Conservation (phyloP, 2,888 invertebrate species). For the Chironomus tentans region DNA sequence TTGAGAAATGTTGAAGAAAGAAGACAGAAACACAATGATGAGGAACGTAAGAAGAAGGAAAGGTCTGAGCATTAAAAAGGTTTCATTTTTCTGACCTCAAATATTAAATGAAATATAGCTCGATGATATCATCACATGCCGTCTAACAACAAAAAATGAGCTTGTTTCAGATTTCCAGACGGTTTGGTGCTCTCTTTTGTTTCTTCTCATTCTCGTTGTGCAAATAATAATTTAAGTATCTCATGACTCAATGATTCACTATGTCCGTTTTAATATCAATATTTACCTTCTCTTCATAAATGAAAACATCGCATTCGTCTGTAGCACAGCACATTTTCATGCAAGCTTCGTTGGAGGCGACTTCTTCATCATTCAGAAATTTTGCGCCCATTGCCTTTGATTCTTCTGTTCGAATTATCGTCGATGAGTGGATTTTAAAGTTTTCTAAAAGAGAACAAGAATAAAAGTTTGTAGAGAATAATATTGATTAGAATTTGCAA, state of each 20-base stretch:
- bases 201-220: not conserved
- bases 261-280: not conserved
- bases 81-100: not conserved
- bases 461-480: too few relatives aligned
- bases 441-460: slow-evolving; percentile 33
- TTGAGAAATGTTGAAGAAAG: not conserved
- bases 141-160: not conserved
- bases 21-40: not conserved
- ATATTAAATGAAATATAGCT: not conserved
- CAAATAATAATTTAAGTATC: not conserved
- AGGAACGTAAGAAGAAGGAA: not conserved
- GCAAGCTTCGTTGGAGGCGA: slow-evolving; percentile 73
- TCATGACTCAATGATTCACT: not conserved
- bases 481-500: too few relatives aligned
- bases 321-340: slow-evolving; percentile 80
- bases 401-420: slow-evolving; percentile 84
- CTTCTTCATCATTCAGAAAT: slow-evolving; percentile 75
- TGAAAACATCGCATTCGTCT: slow-evolving; percentile 78
- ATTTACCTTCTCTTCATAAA: slow-evolving; percentile 80
- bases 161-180: not conserved
- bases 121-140: not conserved
- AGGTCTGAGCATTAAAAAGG: not conserved
- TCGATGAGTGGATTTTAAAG: slow-evolving; percentile 78
- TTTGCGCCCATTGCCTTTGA: slow-evolving; percentile 81
- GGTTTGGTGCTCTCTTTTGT: not conserved